A percentile compares a stretch with the other conserved stretches of the same genome.
These are phyloP conservation scores for Cataglyphis cursor DNA, from an alignment of 2,888 invertebrate species.

Conservation along the genomic window DNA sequence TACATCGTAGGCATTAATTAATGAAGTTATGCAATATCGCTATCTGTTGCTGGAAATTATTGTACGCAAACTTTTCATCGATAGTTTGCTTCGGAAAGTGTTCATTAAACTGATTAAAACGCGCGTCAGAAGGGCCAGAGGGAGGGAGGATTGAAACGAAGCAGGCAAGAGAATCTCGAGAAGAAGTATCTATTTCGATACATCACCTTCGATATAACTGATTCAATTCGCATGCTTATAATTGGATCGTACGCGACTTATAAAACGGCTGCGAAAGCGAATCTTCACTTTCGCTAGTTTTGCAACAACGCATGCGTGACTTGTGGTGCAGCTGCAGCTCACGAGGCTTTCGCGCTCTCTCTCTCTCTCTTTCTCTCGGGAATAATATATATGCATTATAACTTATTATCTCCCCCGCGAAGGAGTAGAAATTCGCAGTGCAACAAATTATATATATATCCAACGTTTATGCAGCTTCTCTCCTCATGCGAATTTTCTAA, in stretches of 20 bases:
- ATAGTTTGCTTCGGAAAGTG: neutral
- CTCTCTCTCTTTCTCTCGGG: slow-evolving; percentile 43
- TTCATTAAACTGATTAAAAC: neutral
- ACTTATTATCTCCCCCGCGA: slow-evolving; percentile 60
- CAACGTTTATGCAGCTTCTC: slow-evolving; percentile 31
- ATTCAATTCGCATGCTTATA: neutral
- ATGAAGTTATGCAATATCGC: neutral
- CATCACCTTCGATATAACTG: neutral
- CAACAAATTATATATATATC: neutral
- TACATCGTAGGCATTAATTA: neutral
- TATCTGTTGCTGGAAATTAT: slow-evolving; percentile 5
- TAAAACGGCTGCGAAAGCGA: slow-evolving; percentile 61
- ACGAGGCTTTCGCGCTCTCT: slow-evolving; percentile 66
- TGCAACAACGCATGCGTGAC: slow-evolving; percentile 73
- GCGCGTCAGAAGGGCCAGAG: neutral
- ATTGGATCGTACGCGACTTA: slow-evolving; percentile 17
- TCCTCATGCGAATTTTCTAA: neutral
- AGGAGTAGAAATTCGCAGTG: slow-evolving; percentile 14
- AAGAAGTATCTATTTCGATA: neutral
- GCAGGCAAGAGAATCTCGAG: neutral
- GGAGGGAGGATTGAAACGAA: neutral
- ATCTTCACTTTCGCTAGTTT: slow-evolving; percentile 68
- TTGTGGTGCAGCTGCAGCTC: slow-evolving; percentile 52
- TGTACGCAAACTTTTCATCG: neutral
- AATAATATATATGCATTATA: slow-evolving; percentile 54